phyloP scores from a whole-genome alignment of 1,140 invertebrate genomes.

The Drosophila guanche region DNA sequence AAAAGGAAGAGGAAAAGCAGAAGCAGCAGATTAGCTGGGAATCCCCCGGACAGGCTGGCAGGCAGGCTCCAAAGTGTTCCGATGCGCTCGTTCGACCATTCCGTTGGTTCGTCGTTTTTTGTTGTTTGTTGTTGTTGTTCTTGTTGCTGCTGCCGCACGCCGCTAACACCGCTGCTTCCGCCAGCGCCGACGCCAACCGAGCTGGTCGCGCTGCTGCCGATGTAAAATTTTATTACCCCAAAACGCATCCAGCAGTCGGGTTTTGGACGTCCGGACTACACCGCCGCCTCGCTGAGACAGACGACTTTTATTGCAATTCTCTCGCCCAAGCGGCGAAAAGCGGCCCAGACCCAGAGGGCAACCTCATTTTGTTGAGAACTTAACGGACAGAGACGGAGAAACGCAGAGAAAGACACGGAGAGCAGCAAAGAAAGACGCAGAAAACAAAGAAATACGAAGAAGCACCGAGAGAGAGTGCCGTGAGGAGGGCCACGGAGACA shows the following conservation, averaged over 20 bases:
- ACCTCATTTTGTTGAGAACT: not conserved
- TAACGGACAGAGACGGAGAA: too few relatives aligned
- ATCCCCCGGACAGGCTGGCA: too few relatives aligned
- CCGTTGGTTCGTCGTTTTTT: slow-evolving; percentile 16
- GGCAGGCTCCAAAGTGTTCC: too few relatives aligned
- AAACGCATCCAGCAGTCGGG: slow-evolving; percentile 78
- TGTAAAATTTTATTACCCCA: slow-evolving; percentile 82
- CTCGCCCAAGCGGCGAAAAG: slow-evolving; percentile 31
- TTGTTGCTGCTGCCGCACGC: not conserved
- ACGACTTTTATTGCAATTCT: slow-evolving; percentile 62
- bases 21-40: too few relatives aligned
- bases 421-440: too few relatives aligned
- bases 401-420: too few relatives aligned
- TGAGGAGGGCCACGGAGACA: slow-evolving; percentile 7
- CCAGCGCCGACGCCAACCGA: slow-evolving; percentile 41
- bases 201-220: slow-evolving; percentile 45
- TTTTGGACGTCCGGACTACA: slow-evolving; percentile 81
- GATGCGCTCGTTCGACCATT: slow-evolving; percentile 7
- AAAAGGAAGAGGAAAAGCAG: too few relatives aligned
- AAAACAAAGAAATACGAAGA: too few relatives aligned
- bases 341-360: not conserved
- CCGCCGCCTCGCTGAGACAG: slow-evolving; percentile 63
- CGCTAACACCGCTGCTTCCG: slow-evolving; percentile 7
- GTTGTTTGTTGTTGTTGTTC: too few relatives aligned
- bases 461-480: too few relatives aligned